Conservation (phyloP, 2,888 invertebrate genomes). For the Theodoxus fluviatilis region DNA sequence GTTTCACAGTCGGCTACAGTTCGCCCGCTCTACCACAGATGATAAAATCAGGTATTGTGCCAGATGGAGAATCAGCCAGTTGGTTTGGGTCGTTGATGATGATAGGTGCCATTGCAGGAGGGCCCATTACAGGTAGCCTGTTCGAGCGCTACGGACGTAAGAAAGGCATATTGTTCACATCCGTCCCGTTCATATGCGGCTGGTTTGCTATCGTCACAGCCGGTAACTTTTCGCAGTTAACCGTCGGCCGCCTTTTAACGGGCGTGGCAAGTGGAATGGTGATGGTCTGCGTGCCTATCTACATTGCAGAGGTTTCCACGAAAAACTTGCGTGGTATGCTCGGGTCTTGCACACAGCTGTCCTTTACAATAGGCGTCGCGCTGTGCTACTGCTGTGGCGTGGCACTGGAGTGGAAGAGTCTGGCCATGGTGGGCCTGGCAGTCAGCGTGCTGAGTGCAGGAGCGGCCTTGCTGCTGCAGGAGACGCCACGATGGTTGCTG, state of each 20-base stretch:
- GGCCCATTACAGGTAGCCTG: slow-evolving; percentile 75
- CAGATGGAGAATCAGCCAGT: slow-evolving; percentile 36
- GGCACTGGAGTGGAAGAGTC: slow-evolving; percentile 79
- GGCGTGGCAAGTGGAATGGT: slow-evolving; percentile 80
- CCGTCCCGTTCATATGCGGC: slow-evolving; percentile 75
- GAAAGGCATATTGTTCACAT: slow-evolving; percentile 68
- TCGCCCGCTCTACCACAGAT: slow-evolving; percentile 59
- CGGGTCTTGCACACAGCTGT: slow-evolving; percentile 87
- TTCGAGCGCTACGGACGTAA: slow-evolving; percentile 76
- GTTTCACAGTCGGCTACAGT: slow-evolving; percentile 59
- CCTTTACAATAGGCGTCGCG: slow-evolving; percentile 83
- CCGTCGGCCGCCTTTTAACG: slow-evolving; percentile 81
- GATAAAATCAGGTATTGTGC: slow-evolving; percentile 35
- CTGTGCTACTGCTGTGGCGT: slow-evolving; percentile 80
- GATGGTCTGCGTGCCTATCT: slow-evolving; percentile 86
- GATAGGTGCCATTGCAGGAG: slow-evolving; percentile 72
- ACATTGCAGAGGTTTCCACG: slow-evolving; percentile 90
- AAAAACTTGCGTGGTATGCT: slow-evolving; percentile 89
- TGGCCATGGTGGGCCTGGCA: slow-evolving; percentile 80
- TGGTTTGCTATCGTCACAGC: slow-evolving; percentile 82
- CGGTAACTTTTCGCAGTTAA: slow-evolving; percentile 66
- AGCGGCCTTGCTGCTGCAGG: slow-evolving; percentile 83
- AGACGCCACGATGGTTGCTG: slow-evolving; percentile 91
- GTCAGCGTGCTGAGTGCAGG: slow-evolving; percentile 81
- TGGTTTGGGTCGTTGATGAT: slow-evolving; percentile 61